Conservation (phyloP, 30 jellyfish, hydroid and myxozoan genomes). For the Sanderia malayensis region DNA sequence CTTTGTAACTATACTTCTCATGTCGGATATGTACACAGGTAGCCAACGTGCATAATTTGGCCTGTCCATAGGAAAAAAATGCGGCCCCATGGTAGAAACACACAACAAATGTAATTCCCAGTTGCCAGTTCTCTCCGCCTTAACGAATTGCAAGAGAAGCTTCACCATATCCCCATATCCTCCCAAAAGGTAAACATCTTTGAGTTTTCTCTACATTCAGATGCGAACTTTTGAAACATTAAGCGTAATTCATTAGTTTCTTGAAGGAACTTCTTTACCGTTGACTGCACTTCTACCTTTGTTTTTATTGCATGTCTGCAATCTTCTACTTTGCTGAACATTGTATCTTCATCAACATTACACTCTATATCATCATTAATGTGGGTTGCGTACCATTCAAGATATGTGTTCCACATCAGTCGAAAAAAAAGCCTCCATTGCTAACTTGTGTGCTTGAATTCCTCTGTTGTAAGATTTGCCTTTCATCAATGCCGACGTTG, state of each 20-base stretch:
- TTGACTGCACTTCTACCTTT: background rate
- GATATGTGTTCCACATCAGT: too few relatives aligned
- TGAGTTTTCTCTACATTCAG: background rate
- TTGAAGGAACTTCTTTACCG: background rate
- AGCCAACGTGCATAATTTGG: conserved; percentile 17
- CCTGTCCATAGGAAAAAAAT: conserved; percentile 25
- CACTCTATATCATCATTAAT: background rate
- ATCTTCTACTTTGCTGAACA: background rate
- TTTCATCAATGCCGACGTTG: background rate
- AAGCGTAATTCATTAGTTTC: background rate
- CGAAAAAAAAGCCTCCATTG: background rate
- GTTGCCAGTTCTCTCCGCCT: conserved; percentile 20
- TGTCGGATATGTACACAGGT: conserved; percentile 14
- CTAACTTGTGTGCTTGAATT: background rate
- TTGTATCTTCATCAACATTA: background rate
- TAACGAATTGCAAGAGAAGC: conserved; percentile 16
- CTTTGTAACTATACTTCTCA: conserved; percentile 1
- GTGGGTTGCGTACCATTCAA: conserved; percentile 2
- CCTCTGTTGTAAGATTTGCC: background rate
- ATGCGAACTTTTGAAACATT: background rate
- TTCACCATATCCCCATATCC: background rate
- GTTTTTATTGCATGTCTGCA: background rate
- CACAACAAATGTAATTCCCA: conserved; percentile 2
- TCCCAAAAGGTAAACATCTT: conserved; percentile 13
- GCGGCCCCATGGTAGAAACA: conserved; percentile 15